Evolutionary conservation across 2,888 invertebrate species (phyloP).

Genomic region (Philereme vetulata): DNA sequence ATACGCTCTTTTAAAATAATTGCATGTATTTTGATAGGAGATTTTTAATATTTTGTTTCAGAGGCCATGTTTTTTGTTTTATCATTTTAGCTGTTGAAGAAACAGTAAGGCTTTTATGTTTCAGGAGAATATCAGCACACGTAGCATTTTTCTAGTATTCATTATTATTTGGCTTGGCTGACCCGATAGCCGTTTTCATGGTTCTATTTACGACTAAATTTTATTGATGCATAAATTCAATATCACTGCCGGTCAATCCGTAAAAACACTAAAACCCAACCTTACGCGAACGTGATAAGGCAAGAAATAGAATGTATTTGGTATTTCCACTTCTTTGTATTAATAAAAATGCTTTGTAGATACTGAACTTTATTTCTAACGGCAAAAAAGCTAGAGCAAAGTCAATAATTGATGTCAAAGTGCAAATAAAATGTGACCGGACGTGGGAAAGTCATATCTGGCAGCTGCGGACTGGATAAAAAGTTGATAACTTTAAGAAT

Average conservation of each 20-base stretch:
- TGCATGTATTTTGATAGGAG: too few relatives aligned
- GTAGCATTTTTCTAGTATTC: slow-evolving; percentile 23
- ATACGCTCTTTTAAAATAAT: too few relatives aligned
- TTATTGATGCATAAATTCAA: slow-evolving; percentile 48
- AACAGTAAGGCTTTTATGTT: background rate
- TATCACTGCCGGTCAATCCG: slow-evolving; percentile 23
- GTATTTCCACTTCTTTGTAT: slow-evolving; percentile 3
- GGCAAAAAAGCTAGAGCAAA: background rate
- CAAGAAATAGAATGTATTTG: slow-evolving; percentile 15
- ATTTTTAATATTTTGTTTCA: too few relatives aligned
- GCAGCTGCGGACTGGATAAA: background rate
- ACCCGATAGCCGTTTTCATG: slow-evolving; percentile 46
- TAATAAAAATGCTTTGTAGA: background rate
- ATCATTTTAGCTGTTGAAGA: background rate
- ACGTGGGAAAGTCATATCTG: background rate
- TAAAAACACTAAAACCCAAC: slow-evolving; percentile 22
- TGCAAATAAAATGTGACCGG: slow-evolving; percentile 6
- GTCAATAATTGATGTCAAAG: slow-evolving; percentile 5
- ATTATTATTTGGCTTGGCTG: slow-evolving; percentile 32
- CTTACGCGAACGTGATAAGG: slow-evolving; percentile 20
- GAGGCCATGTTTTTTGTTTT: too few relatives aligned
- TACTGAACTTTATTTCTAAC: slow-evolving; percentile 1
- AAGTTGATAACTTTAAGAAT: background rate
- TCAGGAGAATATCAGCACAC: slow-evolving; percentile 7
- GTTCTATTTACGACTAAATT: slow-evolving; percentile 47